These are phyloP conservation scores for Zaprionus kolodkinae DNA, from an alignment of 1,140 invertebrate genomes.

Conservation along the genomic window DNA sequence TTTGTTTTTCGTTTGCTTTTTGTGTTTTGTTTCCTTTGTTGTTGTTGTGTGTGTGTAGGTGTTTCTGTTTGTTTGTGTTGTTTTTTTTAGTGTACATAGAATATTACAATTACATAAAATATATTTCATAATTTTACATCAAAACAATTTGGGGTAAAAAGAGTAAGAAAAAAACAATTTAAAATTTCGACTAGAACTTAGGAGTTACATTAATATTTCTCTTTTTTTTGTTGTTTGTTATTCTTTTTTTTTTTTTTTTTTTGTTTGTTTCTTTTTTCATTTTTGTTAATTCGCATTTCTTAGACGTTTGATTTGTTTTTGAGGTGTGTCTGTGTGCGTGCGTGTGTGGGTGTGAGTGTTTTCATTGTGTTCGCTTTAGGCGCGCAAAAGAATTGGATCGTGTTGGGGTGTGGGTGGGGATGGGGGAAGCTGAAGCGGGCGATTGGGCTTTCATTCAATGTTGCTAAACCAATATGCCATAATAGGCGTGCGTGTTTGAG, in stretches of 20 bases:
- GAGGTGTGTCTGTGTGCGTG: slow-evolving; percentile 24
- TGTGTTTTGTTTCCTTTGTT: slow-evolving; percentile 37
- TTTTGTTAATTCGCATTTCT: slow-evolving; percentile 14
- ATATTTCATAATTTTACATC: slow-evolving; percentile 68
- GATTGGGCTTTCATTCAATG: slow-evolving; percentile 36
- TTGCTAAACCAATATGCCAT: slow-evolving; percentile 62
- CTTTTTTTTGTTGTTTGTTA: slow-evolving; percentile 11
- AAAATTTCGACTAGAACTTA: slow-evolving; percentile 84
- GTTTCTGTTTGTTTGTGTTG: slow-evolving; percentile 47
- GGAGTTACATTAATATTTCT: slow-evolving; percentile 54
- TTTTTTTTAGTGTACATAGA: slow-evolving; percentile 68
- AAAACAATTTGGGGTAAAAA: slow-evolving; percentile 68
- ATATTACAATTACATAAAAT: slow-evolving; percentile 74
- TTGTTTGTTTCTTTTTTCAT: slow-evolving; percentile 29
- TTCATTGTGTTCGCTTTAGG: slow-evolving; percentile 1
- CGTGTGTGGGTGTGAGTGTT: not conserved
- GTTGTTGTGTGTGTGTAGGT: slow-evolving; percentile 36
- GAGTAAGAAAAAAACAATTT: slow-evolving; percentile 65
- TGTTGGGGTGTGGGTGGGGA: not conserved
- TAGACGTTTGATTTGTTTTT: slow-evolving; percentile 20
- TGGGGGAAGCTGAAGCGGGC: not conserved
- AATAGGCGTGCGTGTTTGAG: slow-evolving; percentile 7
- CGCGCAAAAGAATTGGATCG: slow-evolving; percentile 5
- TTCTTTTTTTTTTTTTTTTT: slow-evolving; percentile 29
- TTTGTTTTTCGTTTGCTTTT: slow-evolving; percentile 53